A percentile compares a stretch with the other conserved stretches of the same genome.
phyloP scores from a whole-genome alignment of 2,888 invertebrate genomes.

The Leucozona laternaria region DNA sequence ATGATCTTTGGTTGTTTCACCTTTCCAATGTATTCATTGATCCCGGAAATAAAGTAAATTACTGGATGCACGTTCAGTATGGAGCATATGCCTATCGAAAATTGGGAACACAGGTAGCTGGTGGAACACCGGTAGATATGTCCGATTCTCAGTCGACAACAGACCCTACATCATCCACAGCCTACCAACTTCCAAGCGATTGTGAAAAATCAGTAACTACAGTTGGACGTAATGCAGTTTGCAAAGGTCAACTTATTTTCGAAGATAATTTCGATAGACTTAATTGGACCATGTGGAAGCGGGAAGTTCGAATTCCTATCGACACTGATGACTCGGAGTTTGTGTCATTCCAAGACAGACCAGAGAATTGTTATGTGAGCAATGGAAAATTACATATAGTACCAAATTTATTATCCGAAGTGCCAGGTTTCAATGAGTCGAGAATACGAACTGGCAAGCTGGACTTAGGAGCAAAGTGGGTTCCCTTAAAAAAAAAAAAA shows the following conservation, averaged over 20 bases:
- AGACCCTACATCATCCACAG: background rate
- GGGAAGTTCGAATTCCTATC: slow-evolving; percentile 86
- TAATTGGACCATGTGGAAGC: slow-evolving; percentile 84
- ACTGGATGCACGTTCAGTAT: slow-evolving; percentile 85
- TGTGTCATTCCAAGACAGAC: slow-evolving; percentile 83
- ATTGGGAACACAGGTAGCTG: slow-evolving; percentile 19
- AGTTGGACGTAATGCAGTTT: slow-evolving; percentile 78
- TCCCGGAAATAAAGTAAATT: slow-evolving; percentile 86
- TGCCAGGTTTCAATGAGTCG: slow-evolving; percentile 77
- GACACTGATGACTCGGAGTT: slow-evolving; percentile 84
- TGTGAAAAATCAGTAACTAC: slow-evolving; percentile 52
- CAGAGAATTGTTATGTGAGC: slow-evolving; percentile 80
- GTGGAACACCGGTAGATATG: background rate
- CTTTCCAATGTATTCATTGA: slow-evolving; percentile 84
- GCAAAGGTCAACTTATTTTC: slow-evolving; percentile 85
- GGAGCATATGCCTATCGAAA: slow-evolving; percentile 27
- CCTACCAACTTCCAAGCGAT: background rate
- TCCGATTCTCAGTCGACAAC: background rate
- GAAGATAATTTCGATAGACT: slow-evolving; percentile 86
- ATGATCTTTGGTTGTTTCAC: slow-evolving; percentile 85
- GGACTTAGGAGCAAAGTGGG: slow-evolving; percentile 82
- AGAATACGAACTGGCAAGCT: slow-evolving; percentile 79
- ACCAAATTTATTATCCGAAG: slow-evolving; percentile 80
- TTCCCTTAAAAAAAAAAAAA: background rate
- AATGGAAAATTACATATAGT: slow-evolving; percentile 81